A percentile compares a stretch with the other conserved stretches of the same genome.
phyloP scores from a whole-genome alignment of 2,113 vertebrate species.

The Lota lota region DNA sequence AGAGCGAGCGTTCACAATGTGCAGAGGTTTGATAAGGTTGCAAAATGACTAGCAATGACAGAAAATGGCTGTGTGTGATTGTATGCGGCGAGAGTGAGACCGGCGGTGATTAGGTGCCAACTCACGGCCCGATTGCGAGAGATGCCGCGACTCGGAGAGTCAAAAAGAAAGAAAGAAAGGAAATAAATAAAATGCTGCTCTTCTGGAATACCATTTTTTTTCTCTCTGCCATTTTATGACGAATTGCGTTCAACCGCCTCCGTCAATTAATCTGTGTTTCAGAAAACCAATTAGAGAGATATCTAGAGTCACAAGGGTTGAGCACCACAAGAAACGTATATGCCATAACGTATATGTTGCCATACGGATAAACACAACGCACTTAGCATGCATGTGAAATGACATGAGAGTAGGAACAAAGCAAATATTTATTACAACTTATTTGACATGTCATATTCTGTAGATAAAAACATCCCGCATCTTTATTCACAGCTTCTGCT shows the following conservation, averaged over 20 bases:
- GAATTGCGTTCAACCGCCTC: too few species aligned
- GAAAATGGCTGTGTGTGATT: conserved; percentile 60
- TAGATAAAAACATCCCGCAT: too few species aligned
- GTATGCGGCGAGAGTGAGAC: conserved; percentile 52
- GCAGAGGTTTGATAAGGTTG: conserved; percentile 49
- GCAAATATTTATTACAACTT: too few species aligned
- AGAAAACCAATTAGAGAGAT: background rate
- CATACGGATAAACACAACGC: conserved; percentile 1
- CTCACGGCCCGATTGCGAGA: conserved; percentile 46
- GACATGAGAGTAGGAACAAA: background rate
- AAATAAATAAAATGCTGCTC: conserved; percentile 17
- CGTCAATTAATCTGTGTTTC: background rate
- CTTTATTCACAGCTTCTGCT: too few species aligned
- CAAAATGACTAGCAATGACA: conserved; percentile 60
- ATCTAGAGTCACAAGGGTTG: background rate
- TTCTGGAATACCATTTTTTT: conserved; percentile 18
- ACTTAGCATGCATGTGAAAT: conserved; percentile 12
- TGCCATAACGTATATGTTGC: conserved; percentile 17
- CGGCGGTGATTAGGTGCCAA: conserved; percentile 59
- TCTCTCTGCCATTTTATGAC: too few species aligned
- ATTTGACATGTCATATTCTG: conserved; percentile 13
- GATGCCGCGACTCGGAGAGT: conserved; percentile 46
- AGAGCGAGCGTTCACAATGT: conserved; percentile 1
- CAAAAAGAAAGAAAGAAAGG: conserved; percentile 15
- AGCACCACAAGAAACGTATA: conserved; percentile 20